A percentile compares a stretch with the other conserved stretches of the same genome.
phyloP scores from a whole-genome alignment of 1,140 invertebrate genomes.

The Lepidostoma basale region DNA sequence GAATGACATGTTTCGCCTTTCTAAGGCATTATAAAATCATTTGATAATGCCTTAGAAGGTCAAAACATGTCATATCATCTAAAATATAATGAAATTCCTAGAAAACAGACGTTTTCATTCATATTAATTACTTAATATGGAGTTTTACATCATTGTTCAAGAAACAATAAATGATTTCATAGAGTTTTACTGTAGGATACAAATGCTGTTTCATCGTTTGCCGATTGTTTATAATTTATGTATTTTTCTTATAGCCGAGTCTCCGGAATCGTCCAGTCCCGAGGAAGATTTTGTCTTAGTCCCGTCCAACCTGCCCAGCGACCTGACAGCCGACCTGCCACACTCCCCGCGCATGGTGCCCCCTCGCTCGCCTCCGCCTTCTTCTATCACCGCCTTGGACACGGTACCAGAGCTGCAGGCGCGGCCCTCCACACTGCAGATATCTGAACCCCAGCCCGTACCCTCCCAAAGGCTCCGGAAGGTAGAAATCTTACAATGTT shows the following conservation, averaged over 20 bases:
- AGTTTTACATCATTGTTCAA: too few species aligned
- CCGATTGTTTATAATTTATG: too few species aligned
- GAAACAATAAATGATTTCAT: too few species aligned
- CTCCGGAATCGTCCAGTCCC: slow-evolving; percentile 64
- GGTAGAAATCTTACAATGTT: neutral
- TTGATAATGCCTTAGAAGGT: too few species aligned
- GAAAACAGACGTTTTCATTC: too few species aligned
- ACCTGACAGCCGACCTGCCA: slow-evolving; percentile 58
- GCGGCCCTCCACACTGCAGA: slow-evolving; percentile 71
- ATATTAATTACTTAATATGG: too few species aligned
- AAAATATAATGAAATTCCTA: too few species aligned
- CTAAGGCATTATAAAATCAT: too few species aligned
- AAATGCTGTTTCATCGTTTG: too few species aligned
- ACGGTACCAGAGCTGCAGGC: slow-evolving; percentile 49
- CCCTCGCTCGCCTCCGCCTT: slow-evolving; percentile 37
- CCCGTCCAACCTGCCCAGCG: slow-evolving; percentile 70
- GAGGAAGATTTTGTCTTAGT: slow-evolving; percentile 90
- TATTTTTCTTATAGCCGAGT: slow-evolving; percentile 50
- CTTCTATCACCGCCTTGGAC: slow-evolving; percentile 49
- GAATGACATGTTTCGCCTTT: too few species aligned
- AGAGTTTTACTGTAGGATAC: too few species aligned
- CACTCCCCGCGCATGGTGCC: slow-evolving; percentile 48
- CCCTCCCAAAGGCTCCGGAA: slow-evolving; percentile 66
- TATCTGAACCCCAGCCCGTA: slow-evolving; percentile 80
- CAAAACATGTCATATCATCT: too few species aligned